Conservation (phyloP, 2,888 invertebrate genomes). For the Uropetala carovei region DNA sequence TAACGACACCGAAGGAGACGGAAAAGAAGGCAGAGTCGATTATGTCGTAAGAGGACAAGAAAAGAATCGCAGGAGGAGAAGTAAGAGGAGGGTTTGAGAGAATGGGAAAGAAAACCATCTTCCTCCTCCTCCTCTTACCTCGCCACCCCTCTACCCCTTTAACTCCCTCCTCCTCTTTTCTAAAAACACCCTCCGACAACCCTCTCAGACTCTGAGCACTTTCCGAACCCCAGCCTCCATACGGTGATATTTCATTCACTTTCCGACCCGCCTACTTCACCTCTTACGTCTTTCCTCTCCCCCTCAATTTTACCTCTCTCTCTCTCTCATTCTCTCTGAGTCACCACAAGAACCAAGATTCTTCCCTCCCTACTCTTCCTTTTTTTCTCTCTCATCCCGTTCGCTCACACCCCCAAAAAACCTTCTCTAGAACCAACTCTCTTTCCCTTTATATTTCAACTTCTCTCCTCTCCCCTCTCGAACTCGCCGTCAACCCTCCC, state of each 20-base stretch:
- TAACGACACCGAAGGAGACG: conserved; percentile 34
- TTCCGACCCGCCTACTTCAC: not conserved
- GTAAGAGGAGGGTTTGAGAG: conserved; percentile 4
- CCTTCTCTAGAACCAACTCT: no score
- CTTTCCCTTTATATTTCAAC: not conserved
- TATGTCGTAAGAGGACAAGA: conserved; percentile 23
- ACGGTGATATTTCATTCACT: conserved; percentile 53
- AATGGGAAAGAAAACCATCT: not conserved
- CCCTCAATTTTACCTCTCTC: not conserved
- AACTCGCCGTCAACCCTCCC: not conserved
- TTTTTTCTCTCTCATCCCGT: not conserved
- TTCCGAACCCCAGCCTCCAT: not conserved
- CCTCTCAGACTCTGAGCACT: not conserved
- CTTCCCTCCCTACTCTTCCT: not conserved
- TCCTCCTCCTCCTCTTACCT: not conserved
- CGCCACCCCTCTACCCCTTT: not conserved
- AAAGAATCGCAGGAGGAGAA: not conserved
- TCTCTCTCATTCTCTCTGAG: not conserved
- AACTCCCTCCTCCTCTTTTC: not conserved
- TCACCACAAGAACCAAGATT: not conserved
- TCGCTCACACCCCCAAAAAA: not conserved
- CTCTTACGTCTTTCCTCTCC: not conserved
- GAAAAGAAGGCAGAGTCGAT: conserved; percentile 9
- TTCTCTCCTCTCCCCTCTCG: not conserved
- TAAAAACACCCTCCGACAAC: not conserved